Base-by-base conservation (phyloP, 2,113 vertebrate genomes). In the Podilymbus podiceps region DNA sequence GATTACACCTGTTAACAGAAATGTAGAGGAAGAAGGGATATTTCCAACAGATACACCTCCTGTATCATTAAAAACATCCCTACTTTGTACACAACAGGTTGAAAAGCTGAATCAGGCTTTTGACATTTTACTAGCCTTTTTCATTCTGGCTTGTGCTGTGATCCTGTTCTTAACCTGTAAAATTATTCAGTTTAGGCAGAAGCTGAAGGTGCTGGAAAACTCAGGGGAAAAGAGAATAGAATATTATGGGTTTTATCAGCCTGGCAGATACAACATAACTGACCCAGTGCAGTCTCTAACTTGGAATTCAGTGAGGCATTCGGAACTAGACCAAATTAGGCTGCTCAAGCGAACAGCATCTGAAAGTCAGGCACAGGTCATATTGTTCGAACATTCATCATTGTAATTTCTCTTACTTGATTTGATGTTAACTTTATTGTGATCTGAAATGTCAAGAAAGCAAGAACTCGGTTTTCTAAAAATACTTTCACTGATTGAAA, bases 231-330 rank as follows among this genome's bases (percentile, higher is more conserved):
- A 97, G 86, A 97, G 97, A 90, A 97, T 98, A 95, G 98, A 98
- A 56, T 98, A 98, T 93, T 98, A 98, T 2, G 97, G 98, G 21
- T 98, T 98, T 98, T 98, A 98, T 97, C 98, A 98, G 80, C 98
- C 98, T 87, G 96, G 97, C 38, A 97, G 97, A 69, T 98, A 98
- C 95, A 98, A 85, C 76, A 87, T 98, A 76, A 94, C 96, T 72
- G 94, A 98, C 47, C 93, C 98, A 18, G 35, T 97, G 58, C 97
- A 95, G 56, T 93, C 95, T 44, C 62, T 95, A 73, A 88, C 95
- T 71, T 95, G 4, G 38, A 91, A 96, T 92, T 79, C 97, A 81
- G 7, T 97, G 74, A 91, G 92, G 73, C 96, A 88, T 94, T 90
- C 98, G 84, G 97, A 97, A 68, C 68, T 98, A 78, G 98, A 98